A percentile compares a stretch with the other conserved stretches of the same genome.
Evolutionary conservation across 2,113 vertebrate species (phyloP).

Genomic region (Mus spicilegus): DNA sequence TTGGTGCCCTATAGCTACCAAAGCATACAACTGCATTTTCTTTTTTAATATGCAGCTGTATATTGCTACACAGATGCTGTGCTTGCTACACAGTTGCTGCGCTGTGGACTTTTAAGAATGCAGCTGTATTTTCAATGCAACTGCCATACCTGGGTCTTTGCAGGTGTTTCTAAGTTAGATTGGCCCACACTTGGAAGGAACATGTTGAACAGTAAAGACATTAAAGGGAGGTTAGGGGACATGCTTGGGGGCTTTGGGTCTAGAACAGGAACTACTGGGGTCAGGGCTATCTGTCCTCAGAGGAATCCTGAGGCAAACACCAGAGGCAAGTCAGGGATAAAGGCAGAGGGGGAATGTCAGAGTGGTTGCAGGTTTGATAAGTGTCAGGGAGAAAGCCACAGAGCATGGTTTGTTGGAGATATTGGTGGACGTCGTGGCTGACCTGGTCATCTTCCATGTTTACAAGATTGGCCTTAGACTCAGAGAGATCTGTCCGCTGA

Average conservation of each 20-base stretch:
- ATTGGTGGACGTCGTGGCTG: background rate
- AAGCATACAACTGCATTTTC: background rate
- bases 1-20: background rate
- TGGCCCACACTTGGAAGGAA: background rate
- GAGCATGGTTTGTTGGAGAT: background rate
- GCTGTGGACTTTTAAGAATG: background rate
- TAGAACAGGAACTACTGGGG: background rate
- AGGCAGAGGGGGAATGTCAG: accelerated
- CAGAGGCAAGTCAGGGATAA: background rate
- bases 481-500: background rate
- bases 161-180: background rate
- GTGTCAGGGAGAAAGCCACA: background rate
- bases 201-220: background rate
- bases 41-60: background rate
- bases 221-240: background rate
- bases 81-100: background rate
- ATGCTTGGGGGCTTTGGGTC: background rate
- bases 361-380: background rate
- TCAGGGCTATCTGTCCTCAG: background rate
- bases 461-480: background rate
- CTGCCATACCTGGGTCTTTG: background rate
- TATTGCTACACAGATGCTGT: no score
- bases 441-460: background rate
- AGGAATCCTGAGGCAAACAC: background rate
- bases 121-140: background rate